Evolutionary conservation across 1,140 invertebrate genomes (phyloP), one percentile per base, ranked within the genome.

Genomic region (Macrobrachium rosenbergii): DNA sequence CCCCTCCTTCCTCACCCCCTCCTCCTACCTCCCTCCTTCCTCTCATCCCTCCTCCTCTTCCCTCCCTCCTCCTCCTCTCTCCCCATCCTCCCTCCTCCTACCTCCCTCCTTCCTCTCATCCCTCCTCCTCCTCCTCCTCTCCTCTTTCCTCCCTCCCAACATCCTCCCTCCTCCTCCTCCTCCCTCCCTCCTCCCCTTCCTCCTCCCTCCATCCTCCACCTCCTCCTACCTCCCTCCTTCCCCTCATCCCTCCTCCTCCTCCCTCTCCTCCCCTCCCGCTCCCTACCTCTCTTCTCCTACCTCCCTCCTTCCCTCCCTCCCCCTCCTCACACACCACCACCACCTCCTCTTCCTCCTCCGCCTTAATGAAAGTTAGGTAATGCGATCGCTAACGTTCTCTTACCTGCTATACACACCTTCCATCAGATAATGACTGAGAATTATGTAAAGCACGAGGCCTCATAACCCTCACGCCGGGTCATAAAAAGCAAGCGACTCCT

Each of bases 371-470:
- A 17, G 16, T 52, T 23, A 23, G 60, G 58, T 59, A 60, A 37
- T 58, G 19, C 37, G 19, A 43, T 76, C 73, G n/a, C 73, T 76
- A 43, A 52, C 73, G 17, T 58, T 76, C 37, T 76, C 59, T 58
- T 77, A 45, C 59, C 75, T 77, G 45, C 59, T 58, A 21, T 12
- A 21, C 21, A 43, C 21, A n/a, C 45, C 21, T 43, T 45, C 21
- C 59, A 45, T 77, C 75, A 52, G 52, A 52, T 52, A 52, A 52
- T 52, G 52, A 52, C 52, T 52, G 52, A 52, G 52, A 52, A 52
- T 52, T 52, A 52, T 52, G 52, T 52, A 52, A 52, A 52, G 52
- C 52, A 8, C 52, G 52, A 52, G 7, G 52, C 6, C 52, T 52
- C 52, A 8, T 77, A 19, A 58, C 75, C 75, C 43, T 52, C 16